Evolutionary conservation across 2,888 invertebrate genomes (phyloP), one percentile per base, ranked within the genome.

Genomic region (Himalopsyche anomala): DNA sequence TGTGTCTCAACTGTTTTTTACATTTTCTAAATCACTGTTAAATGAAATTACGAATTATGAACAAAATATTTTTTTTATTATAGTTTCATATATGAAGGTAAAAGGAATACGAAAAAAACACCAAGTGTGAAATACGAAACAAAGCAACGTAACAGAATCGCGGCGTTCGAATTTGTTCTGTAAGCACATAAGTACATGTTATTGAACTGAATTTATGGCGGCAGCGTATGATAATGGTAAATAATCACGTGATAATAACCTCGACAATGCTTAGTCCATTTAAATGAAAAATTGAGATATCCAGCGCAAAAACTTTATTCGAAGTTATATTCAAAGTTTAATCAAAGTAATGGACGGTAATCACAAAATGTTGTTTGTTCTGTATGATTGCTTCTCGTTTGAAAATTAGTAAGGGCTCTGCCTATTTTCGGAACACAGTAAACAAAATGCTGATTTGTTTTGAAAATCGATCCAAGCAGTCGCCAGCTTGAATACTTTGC

Each of bases 321-420:
- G 51, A 51, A 51, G 45, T 45, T 51, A 15, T 51, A 51, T 51
- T 51, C 51, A 62, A 28, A 62, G 19, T 62, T 62, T 62, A 62
- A 62, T 62, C 62, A 62, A 62, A 62, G 62, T 62, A 62, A 62
- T 62, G 62, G 62, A n/a, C 62, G 62, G 62, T 62, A 19, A 62
- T 62, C 62, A 62, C 11, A 62, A 62, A 62, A 62, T 62, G 62
- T 62, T 62, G 62, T 62, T 62, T 62, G 62, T 62, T 62, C 62
- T 62, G 19, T 62, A 62, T 62, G 62, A 62, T 62, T 62, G 62
- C 62, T 62, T 62, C 62, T 28, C 62, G 62, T 28, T 62, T 62
- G 62, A 62, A 62, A 62, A 62, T 62, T 19, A 62, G 62, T 28
- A 19, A 62, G 28, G 62, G 28, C 62, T 62, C 19, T 11, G 19